A percentile compares a stretch with the other conserved stretches of the same genome.
Conservation (phyloP, 2,113 vertebrate genomes). For the human (Homo sapiens) region GRCh38 chr2:64997501-64998000, state of each 20-base stretch:
- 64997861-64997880: too few species aligned
- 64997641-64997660: background rate
- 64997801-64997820: background rate
- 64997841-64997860: too few species aligned
- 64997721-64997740: background rate
- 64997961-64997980: too few species aligned
- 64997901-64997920: too few species aligned
- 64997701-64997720: background rate
- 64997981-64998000: too few species aligned
- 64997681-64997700: background rate
- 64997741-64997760: background rate
- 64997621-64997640: background rate
- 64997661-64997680: background rate
- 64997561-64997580: background rate
- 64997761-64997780: background rate
- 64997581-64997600: conserved; percentile 22
- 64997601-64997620: background rate
- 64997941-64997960: too few species aligned
- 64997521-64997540: background rate
- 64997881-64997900: too few species aligned
- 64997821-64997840: too few species aligned
- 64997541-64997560: background rate
- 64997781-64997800: conserved; percentile 35
- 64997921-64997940: too few species aligned
- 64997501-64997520: background rate